Evolutionary conservation across 2,113 vertebrate genomes (phyloP).

Genomic region (Trachemys scripta): DNA sequence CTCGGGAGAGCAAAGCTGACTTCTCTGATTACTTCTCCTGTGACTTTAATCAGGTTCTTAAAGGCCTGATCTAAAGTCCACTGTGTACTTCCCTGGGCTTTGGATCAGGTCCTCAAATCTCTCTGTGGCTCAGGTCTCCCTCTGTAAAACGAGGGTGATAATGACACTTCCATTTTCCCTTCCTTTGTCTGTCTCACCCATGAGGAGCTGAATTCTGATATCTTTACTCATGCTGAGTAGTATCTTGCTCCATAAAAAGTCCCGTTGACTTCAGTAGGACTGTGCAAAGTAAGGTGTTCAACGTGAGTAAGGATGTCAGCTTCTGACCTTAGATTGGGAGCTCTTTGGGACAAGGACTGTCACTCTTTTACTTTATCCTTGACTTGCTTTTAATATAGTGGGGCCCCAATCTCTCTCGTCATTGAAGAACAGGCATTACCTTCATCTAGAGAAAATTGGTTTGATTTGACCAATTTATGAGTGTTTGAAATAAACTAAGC

Average conservation of each 20-base stretch:
- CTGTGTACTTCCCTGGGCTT: neutral
- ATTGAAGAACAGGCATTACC: neutral
- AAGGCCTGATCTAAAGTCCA: neutral
- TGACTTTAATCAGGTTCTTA: neutral
- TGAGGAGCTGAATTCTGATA: neutral
- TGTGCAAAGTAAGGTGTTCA: neutral
- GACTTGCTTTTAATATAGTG: neutral
- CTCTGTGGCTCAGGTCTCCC: neutral
- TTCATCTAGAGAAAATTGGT: neutral
- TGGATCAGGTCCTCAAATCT: neutral
- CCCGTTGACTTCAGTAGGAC: neutral
- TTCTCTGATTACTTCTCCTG: neutral
- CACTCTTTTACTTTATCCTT: neutral
- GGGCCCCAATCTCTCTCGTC: neutral
- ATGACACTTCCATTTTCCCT: neutral
- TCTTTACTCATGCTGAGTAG: neutral
- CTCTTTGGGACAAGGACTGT: rapidly evolving
- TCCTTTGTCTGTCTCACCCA: neutral
- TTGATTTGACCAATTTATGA: neutral
- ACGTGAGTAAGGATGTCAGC: neutral
- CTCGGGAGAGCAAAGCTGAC: neutral
- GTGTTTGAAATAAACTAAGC: neutral
- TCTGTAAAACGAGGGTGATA: neutral
- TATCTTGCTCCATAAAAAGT: neutral
- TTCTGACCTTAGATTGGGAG: neutral